Percentiles rank a stretch among this genome's conserved stretches.
These are phyloP conservation scores for Dolichotis patagonum DNA, from an alignment of 2,113 vertebrate genomes.

Conservation along the genomic window DNA sequence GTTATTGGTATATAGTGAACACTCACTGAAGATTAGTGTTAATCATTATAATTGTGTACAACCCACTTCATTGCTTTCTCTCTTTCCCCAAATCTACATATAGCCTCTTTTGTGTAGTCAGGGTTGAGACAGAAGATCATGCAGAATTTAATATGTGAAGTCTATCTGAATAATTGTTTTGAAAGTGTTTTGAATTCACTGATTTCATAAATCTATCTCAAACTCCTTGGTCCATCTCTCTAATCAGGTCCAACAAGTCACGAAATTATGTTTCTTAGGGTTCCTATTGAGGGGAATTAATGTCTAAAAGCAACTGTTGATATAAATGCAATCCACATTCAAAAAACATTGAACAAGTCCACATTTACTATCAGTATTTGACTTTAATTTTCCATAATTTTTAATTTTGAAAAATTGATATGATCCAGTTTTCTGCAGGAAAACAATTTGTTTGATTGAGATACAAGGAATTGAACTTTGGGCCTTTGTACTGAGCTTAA, in stretches of 20 bases:
- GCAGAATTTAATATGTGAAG: not conserved
- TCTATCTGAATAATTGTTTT: not conserved
- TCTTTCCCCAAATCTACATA: conserved; percentile 5
- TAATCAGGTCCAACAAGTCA: not conserved
- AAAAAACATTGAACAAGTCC: not conserved
- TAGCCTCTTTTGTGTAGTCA: not conserved
- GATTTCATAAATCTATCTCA: conserved; percentile 9
- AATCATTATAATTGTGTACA: not conserved
- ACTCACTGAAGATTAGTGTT: not conserved
- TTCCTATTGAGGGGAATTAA: not conserved
- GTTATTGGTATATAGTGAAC: not conserved
- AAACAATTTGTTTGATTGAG: not conserved
- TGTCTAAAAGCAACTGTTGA: not conserved
- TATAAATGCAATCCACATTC: not conserved
- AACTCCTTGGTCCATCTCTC: not conserved
- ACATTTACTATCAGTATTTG: not conserved
- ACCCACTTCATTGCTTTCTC: not conserved
- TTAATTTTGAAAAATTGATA: conserved; percentile 3
- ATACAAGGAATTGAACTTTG: not conserved
- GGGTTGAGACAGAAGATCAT: not conserved
- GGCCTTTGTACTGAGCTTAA: not conserved
- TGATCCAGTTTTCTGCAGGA: not conserved
- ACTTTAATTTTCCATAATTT: conserved; percentile 32
- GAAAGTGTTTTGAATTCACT: conserved; percentile 2
- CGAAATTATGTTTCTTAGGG: not conserved